Evolutionary conservation across 1,140 invertebrate species (phyloP).

Genomic region (Drosophila ficusphila): DNA sequence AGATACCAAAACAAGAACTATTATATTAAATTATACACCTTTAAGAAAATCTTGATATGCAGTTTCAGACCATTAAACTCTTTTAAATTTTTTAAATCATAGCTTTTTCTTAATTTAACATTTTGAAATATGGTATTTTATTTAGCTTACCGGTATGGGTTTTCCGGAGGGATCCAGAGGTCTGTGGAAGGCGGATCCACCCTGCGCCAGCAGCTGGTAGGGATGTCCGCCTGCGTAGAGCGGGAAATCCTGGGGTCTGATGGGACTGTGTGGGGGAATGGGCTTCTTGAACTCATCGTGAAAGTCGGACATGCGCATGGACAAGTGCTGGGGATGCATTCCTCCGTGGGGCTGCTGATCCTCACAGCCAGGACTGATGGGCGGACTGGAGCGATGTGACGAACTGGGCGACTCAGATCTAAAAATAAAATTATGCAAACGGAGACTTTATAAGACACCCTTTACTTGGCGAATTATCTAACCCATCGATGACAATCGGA

Average conservation of each 20-base stretch:
- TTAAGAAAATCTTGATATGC: no score
- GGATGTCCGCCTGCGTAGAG: conserved; percentile 83
- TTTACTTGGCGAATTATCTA: conserved; percentile 39
- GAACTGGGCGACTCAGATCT: conserved; percentile 84
- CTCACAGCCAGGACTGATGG: conserved; percentile 83
- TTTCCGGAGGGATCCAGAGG: conserved; percentile 82
- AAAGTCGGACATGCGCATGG: conserved; percentile 75
- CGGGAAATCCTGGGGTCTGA: conserved; percentile 80
- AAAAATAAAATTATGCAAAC: neutral
- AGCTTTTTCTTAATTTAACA: no score
- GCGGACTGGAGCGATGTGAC: conserved; percentile 83
- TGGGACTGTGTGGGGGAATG: conserved; percentile 77
- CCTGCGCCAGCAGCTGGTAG: conserved; percentile 78
- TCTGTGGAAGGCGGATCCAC: conserved; percentile 79
- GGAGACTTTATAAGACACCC: conserved; percentile 34
- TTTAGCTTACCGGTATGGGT: conserved; percentile 81
- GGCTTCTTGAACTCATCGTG: conserved; percentile 83
- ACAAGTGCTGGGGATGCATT: conserved; percentile 58
- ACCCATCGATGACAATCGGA: conserved; percentile 37
- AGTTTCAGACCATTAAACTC: no score
- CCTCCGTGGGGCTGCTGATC: conserved; percentile 66
- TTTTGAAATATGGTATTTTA: no score
- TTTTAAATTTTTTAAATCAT: no score
- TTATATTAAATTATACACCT: no score
- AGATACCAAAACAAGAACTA: no score